phyloP scores from a whole-genome alignment of 2,113 vertebrate genomes.

The Chaenocephalus aceratus region DNA sequence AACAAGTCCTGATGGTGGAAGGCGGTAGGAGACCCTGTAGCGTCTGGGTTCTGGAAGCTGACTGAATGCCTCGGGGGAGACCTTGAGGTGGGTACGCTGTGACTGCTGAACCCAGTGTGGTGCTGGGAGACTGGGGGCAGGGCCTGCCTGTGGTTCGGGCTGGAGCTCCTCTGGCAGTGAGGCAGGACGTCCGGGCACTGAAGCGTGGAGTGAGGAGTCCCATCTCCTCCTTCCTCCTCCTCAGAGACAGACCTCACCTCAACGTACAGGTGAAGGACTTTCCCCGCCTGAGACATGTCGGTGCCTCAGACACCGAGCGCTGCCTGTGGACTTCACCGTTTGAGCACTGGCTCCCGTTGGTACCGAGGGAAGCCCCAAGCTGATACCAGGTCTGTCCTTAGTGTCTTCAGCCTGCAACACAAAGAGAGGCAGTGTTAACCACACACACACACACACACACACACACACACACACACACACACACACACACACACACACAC shows the following conservation, averaged over 20 bases:
- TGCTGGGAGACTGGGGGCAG: slow-evolving; percentile 63
- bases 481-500: no score
- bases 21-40: slow-evolving; percentile 40
- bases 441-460: no score
- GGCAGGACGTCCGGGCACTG: slow-evolving; percentile 65
- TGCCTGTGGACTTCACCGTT: no score
- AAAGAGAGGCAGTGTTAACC: neutral
- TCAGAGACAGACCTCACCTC: slow-evolving; percentile 81
- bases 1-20: slow-evolving; percentile 54
- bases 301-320: neutral
- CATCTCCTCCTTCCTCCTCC: slow-evolving; percentile 61
- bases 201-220: slow-evolving; percentile 43
- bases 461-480: no score
- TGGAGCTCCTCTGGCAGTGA: slow-evolving; percentile 67
- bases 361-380: neutral
- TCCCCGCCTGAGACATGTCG: slow-evolving; percentile 82
- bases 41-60: slow-evolving; percentile 64
- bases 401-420: slow-evolving; percentile 47
- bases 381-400: slow-evolving; percentile 2
- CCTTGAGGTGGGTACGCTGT: slow-evolving; percentile 59
- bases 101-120: slow-evolving; percentile 47
- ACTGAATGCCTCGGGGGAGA: slow-evolving; percentile 74
- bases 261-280: slow-evolving; percentile 84
- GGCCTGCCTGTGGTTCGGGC: slow-evolving; percentile 49
- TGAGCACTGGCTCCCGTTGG: no score